Percentiles rank a stretch among this genome's conserved stretches.
These are phyloP conservation scores for Planococcus citri DNA, from an alignment of 1,140 invertebrate species.

Conservation along the genomic window DNA sequence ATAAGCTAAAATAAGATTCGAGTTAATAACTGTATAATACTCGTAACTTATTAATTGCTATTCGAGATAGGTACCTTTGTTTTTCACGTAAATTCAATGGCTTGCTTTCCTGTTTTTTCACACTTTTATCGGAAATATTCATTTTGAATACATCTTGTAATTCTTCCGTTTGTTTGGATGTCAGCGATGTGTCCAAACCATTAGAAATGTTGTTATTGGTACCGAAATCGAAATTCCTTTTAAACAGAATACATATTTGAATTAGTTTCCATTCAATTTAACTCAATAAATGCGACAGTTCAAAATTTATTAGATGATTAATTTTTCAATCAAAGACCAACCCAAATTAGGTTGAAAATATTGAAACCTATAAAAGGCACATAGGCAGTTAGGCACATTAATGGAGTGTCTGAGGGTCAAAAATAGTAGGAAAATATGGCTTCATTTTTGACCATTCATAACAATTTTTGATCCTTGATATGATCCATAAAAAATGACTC, in stretches of 20 bases:
- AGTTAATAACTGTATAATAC: no score
- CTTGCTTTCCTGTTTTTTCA: background rate
- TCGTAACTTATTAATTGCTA: no score
- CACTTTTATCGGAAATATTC: background rate
- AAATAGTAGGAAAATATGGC: no score
- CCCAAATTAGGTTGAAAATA: no score
- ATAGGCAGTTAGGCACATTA: no score
- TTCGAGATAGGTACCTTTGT: background rate
- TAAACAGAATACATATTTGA: background rate
- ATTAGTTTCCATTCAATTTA: background rate
- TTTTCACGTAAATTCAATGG: conserved; percentile 3
- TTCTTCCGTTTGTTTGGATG: conserved; percentile 1
- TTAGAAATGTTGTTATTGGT: background rate
- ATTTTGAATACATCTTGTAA: conserved; percentile 3
- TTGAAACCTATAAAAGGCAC: no score
- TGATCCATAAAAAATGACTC: no score
- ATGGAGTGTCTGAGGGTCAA: no score
- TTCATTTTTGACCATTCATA: no score
- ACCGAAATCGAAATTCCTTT: background rate
- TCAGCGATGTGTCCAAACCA: background rate
- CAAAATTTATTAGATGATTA: background rate
- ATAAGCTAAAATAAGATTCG: background rate
- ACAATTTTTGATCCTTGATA: no score
- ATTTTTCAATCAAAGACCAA: no score
- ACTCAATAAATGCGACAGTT: background rate